phyloP scores from a whole-genome alignment of 2,113 vertebrate species.

The Etheostoma cragini region DNA sequence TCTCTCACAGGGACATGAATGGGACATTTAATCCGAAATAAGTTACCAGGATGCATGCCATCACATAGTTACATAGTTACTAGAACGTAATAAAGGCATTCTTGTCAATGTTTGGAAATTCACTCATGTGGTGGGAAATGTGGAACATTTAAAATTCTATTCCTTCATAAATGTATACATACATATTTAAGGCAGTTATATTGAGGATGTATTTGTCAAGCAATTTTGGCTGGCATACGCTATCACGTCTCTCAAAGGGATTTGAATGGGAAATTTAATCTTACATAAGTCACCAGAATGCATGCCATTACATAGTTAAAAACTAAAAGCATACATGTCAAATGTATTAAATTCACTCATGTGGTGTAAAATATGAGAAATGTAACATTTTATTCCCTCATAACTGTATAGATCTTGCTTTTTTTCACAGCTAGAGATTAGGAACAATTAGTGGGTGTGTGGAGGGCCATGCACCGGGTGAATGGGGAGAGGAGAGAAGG shows the following conservation, averaged over 20 bases:
- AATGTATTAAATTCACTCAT: background rate
- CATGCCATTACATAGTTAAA: background rate
- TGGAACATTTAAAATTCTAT: background rate
- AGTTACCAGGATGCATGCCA: background rate
- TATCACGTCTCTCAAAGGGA: constrained; percentile 38
- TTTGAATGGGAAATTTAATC: constrained; percentile 16
- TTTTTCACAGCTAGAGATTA: constrained; percentile 55
- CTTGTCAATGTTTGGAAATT: background rate
- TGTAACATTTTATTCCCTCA: background rate
- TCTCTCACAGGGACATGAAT: constrained; percentile 24
- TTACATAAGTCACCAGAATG: background rate
- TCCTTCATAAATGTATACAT: constrained; percentile 32
- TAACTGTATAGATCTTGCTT: background rate
- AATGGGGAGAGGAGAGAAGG: constrained; percentile 25
- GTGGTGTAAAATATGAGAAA: background rate
- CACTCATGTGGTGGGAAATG: background rate
- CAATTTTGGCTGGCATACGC: constrained; percentile 51
- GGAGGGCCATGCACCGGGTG: constrained; percentile 23
- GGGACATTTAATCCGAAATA: constrained; percentile 13
- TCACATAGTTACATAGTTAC: background rate
- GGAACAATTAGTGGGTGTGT: constrained; percentile 53
- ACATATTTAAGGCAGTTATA: constrained; percentile 74
- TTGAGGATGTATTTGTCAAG: constrained; percentile 74
- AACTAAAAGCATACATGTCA: background rate
- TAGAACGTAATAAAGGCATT: background rate